A percentile compares a stretch with the other conserved stretches of the same genome.
Evolutionary conservation across 2,888 invertebrate genomes (phyloP).

Genomic region (Mechanitis mazaeus): DNA sequence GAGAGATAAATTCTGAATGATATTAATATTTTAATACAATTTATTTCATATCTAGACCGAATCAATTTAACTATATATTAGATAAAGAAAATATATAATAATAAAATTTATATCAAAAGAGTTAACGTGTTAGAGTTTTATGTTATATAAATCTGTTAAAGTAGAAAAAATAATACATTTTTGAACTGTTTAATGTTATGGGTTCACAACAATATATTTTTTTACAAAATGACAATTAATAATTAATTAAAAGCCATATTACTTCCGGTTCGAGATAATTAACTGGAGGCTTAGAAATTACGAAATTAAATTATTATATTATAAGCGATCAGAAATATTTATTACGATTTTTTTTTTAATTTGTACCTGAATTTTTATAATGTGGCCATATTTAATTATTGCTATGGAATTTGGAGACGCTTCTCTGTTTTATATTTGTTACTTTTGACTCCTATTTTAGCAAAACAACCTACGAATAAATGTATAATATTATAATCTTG

Average conservation of each 20-base stretch:
- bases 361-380: constrained; percentile 74
- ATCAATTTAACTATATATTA: constrained; percentile 49
- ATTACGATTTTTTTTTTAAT: constrained; percentile 58
- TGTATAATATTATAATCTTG: constrained; percentile 48
- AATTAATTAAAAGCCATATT: constrained; percentile 19
- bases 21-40: constrained; percentile 69
- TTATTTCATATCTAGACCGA: constrained; percentile 52
- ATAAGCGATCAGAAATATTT: constrained; percentile 56
- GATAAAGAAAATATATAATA: constrained; percentile 46
- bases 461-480: constrained; percentile 61
- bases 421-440: constrained; percentile 52
- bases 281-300: constrained; percentile 66
- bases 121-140: constrained; percentile 42
- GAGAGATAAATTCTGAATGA: constrained; percentile 66
- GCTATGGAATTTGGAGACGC: constrained; percentile 47
- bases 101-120: constrained; percentile 35
- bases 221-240: constrained; percentile 44
- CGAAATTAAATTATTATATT: constrained; percentile 67
- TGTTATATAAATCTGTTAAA: constrained; percentile 34
- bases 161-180: constrained; percentile 12
- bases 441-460: constrained; percentile 67
- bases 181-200: constrained; percentile 43
- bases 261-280: constrained; percentile 34
- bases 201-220: constrained; percentile 42
- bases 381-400: constrained; percentile 70